Base-by-base conservation (phyloP, 1,140 invertebrate species). In the Panagrolaimus sp. region DNA sequence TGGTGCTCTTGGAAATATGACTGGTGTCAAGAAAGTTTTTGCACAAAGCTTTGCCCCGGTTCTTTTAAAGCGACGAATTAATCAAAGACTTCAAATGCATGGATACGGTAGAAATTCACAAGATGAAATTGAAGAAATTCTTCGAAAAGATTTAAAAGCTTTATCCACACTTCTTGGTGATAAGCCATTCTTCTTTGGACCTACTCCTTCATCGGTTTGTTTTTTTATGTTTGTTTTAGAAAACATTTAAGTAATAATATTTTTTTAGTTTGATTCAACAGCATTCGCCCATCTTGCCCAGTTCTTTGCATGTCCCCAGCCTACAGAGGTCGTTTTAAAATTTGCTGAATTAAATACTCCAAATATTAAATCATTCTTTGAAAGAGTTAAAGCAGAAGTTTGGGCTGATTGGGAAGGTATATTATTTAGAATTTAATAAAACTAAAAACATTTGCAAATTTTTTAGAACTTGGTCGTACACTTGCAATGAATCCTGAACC, bases 101-200 rank as follows among this genome's bases (percentile, higher is more conserved):
- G 92, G 92, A 69, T 91, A 94, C 84, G 92, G 92, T 65, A 90
- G 92, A 25, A 91, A 93, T 84, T 90, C 89, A 70, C 87, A 90
- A 65, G 92, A 94, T 74, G 92, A 95, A 84, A 91, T 95, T 73
- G 87, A 90, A 74, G 90, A 93, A 81, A 92, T 93, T 75, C 91
- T 91, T 65, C 91, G 92, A 83, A 89, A 90, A 72, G 92, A 95
- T 86, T 86, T 95, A 91, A 91, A n/a, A 87, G 94, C 42, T 91
- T 90, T 64, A 90, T 93, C 77, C 88, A 91, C 84, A n/a, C 44
- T 73, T 13, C 48, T 73, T n/a, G 71, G 71, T 4, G 65, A 72
- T 86, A 93, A 92, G 84, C 89, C 89, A 9, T 96, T 91, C 88
- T 94, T 95, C 88, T 94, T 94, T 81, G 92, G 92, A 23, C 91